Base-by-base conservation (phyloP, 2,797 vertebrate species). In the Enteromius fasciolatus region DNA sequence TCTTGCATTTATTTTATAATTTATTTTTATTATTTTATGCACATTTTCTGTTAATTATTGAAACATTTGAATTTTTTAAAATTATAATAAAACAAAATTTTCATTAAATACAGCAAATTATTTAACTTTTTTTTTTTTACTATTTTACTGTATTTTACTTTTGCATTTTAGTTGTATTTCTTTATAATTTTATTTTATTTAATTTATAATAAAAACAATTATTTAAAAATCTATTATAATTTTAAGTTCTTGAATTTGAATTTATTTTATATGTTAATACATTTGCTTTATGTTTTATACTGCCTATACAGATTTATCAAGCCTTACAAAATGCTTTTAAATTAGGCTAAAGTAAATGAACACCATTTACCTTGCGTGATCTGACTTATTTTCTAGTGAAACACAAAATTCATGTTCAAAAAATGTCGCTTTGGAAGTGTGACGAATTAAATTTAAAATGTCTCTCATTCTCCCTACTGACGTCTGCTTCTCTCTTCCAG, bases 401-500 rank as follows among this genome's bases (percentile, higher is more conserved):
- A 41, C 0, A 4, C 7, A 25, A 41, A 41, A 39, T 36, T 6
- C 2, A 44, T 44, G 11, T 44, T 44, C 8, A 44, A 44, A 44
- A 39, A 44, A 44, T 44, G 41, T 44, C 36, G 63, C 20, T 66
- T 36, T n/a, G 11, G 33, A 67, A 39, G 33, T 39, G 18, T 33
- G 11, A 2, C 18, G n/a, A 41, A 39, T 66, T 11, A 20, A 39
- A n/a, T 39, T 12, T 1, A 0, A 39, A 1, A 1, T 61, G 73
- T 87, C 76, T 63, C 54, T 87, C 75, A 66, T 31, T 36, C 12
- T 33, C 28, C 39, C 10, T 44, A 18, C 18, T 70, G n/a, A 20
- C 66, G 1, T 17, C 7, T n/a, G 64, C 23, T 69, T 46, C 50
- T 75, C 57, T 87, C 33, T 81, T 85, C 12, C 90, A 95, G 94